phyloP scores from a whole-genome alignment of 2,888 invertebrate species.

The Mongoloraphidia duomilia region DNA sequence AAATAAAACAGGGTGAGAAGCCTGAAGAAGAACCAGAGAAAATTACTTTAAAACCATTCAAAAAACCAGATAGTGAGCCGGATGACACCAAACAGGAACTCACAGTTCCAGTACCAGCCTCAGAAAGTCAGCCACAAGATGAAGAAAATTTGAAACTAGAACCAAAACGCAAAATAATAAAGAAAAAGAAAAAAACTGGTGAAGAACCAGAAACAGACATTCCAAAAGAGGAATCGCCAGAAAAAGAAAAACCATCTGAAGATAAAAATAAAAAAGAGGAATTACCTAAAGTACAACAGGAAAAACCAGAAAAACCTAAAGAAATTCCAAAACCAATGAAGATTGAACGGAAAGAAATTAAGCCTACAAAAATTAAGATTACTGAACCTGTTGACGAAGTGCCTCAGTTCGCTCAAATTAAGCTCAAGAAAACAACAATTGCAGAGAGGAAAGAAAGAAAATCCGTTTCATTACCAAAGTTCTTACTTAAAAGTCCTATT shows the following conservation, averaged over 20 bases:
- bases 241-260: conserved; percentile 6
- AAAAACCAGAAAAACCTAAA: conserved; percentile 17
- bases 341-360: conserved; percentile 44
- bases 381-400: conserved; percentile 36
- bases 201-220: conserved; percentile 14
- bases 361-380: conserved; percentile 45
- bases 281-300: conserved; percentile 10
- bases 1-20: background rate
- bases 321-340: conserved; percentile 33
- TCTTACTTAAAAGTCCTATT: conserved; percentile 58
- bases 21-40: background rate
- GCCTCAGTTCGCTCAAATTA: conserved; percentile 49
- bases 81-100: conserved; percentile 20
- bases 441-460: conserved; percentile 21
- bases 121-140: conserved; percentile 19
- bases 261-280: background rate
- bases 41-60: conserved; percentile 13
- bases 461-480: conserved; percentile 38
- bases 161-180: conserved; percentile 14
- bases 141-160: conserved; percentile 14
- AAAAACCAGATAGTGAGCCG: conserved; percentile 21
- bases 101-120: conserved; percentile 7
- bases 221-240: conserved; percentile 7
- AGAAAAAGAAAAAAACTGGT: conserved; percentile 19
- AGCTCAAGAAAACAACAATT: conserved; percentile 36